Conservation (phyloP, 2,797 vertebrate species). For the Choloepus didactylus region DNA sequence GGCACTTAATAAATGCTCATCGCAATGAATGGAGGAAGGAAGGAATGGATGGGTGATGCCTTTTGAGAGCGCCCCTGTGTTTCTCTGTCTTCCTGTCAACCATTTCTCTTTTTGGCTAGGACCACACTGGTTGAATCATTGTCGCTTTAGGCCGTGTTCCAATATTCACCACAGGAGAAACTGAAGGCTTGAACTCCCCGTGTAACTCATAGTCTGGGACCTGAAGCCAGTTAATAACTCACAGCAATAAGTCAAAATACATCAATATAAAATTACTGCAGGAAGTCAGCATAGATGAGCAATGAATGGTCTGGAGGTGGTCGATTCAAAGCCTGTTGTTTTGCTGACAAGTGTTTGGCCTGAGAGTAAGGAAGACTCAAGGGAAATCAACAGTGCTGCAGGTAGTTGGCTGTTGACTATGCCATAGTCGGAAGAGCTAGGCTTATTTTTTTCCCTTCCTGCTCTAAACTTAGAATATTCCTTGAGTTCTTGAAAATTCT, state of each 20-base stretch:
- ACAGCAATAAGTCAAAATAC: background rate
- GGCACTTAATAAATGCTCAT: too few relatives aligned
- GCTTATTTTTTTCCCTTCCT: background rate
- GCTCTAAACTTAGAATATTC: constrained; percentile 52
- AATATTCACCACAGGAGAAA: background rate
- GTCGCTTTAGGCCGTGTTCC: background rate
- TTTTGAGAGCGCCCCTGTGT: too few relatives aligned
- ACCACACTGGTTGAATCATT: background rate
- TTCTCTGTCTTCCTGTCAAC: background rate
- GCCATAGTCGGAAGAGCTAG: background rate
- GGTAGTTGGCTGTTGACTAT: background rate
- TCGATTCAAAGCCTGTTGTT: background rate
- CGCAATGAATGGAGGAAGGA: too few relatives aligned
- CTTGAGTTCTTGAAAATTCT: constrained; percentile 60
- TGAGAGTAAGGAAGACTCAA: rapidly evolving
- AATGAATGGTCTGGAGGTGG: background rate
- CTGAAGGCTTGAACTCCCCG: background rate
- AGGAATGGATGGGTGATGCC: too few relatives aligned
- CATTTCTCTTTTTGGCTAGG: background rate
- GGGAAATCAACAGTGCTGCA: background rate
- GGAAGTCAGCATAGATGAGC: background rate
- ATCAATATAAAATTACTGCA: background rate
- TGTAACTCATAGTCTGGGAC: background rate
- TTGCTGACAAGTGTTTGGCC: background rate
- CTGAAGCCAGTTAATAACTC: background rate